Evolutionary conservation across 2,113 vertebrate species (phyloP), one percentile per base, ranked within the genome.

Genomic region (Agapornis roseicollis): DNA sequence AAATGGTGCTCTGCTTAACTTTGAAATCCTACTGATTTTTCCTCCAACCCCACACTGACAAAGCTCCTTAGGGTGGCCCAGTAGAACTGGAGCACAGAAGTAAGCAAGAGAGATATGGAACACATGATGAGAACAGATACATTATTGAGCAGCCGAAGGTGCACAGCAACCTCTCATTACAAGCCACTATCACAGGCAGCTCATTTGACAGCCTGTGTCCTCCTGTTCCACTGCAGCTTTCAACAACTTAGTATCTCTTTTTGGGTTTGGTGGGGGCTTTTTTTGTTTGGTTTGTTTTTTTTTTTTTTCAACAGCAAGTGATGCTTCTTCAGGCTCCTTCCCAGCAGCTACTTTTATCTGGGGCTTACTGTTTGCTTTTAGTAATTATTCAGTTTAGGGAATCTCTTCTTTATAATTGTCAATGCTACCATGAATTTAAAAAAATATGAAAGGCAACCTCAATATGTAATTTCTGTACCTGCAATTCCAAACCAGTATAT

Each of bases 41-140:
- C 13, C n/a, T 28, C 25, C 19, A 90, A 4, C 0, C 2, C 10
- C 46, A 70, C 2, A 13, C 2, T 49, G 35, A 8, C 74, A 65
- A 53, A 77, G 28, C 8, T 87, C 23, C 49, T 50, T 56, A 77
- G 4, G 4, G 23, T 8, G 14, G 28, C 35, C 50, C 9, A 73
- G n/a, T 10, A 31, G 2, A 39, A 91, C 8, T 28, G 23, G 3
- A 76, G 53, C 19, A 53, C n/a, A 49, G 46, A 70, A 61, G 11
- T 11, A 72, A 61, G 42, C 23, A 68, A 56, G 19, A 60, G 18
- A 64, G 18, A n/a, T 2, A 37, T 0, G 1, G 56, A 81, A 73
- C 9, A 70, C 1, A 0, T 23, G 9, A 42, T 2, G 11, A 33
- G 22, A 78, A 93, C 0, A 73, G 13, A 63, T 24, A 44, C 2